Evolutionary conservation across 2,888 invertebrate genomes (phyloP).

Genomic region (Disparrhopalites patrizii): DNA sequence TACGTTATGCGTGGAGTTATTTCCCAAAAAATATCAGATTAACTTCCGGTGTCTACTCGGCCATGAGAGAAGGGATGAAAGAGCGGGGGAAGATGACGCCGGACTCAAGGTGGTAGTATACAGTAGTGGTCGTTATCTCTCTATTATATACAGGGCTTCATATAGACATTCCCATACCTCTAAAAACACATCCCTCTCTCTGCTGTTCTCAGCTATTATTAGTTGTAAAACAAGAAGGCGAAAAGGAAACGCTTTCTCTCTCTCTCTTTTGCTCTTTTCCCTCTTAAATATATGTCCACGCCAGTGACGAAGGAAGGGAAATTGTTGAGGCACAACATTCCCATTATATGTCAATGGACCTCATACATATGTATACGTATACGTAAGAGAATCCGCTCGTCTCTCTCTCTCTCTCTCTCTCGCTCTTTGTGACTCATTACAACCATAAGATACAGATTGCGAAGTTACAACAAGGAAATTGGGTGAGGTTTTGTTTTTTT

Average conservation of each 20-base stretch:
- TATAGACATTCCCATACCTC: not conserved
- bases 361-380: not conserved
- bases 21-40: constrained; percentile 35
- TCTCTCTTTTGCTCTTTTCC: not conserved
- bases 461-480: not conserved
- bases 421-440: no score
- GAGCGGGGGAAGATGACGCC: not conserved
- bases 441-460: not conserved
- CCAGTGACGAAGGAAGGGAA: no score
- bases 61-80: constrained; percentile 15
- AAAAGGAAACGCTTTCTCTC: not conserved
- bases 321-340: not conserved
- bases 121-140: no score
- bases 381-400: not conserved
- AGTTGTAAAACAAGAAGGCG: no score
- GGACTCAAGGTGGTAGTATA: constrained; percentile 4
- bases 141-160: no score
- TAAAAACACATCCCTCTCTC: not conserved
- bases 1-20: constrained; percentile 19
- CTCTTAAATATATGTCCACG: not conserved
- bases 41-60: constrained; percentile 31
- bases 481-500: no score
- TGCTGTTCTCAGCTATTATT: no score
- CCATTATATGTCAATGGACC: not conserved
- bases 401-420: constrained; percentile 4